Evolutionary conservation across 2,888 invertebrate genomes (phyloP).

Genomic region (Chrysina gloriosa): DNA sequence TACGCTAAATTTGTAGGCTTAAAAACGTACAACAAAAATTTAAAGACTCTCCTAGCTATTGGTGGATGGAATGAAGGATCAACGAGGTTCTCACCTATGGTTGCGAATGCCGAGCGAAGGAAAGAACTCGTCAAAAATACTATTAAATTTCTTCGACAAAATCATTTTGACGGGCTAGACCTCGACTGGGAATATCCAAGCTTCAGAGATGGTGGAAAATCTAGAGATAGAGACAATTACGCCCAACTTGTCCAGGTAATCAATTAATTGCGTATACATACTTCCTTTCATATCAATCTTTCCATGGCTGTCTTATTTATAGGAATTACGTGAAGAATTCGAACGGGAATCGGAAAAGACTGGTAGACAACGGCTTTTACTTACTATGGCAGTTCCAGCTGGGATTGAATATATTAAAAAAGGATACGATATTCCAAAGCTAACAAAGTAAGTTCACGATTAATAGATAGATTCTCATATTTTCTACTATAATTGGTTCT

Average conservation of each 20-base stretch:
- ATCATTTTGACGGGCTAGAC: slow-evolving; percentile 93
- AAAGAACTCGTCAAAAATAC: slow-evolving; percentile 86
- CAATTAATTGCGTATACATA: background rate
- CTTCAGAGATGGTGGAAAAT: slow-evolving; percentile 82
- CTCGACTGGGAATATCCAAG: slow-evolving; percentile 93
- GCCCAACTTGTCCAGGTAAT: slow-evolving; percentile 83
- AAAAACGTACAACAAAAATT: slow-evolving; percentile 91
- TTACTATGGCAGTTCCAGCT: slow-evolving; percentile 95
- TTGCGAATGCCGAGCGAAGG: slow-evolving; percentile 80
- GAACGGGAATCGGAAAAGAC: slow-evolving; percentile 87
- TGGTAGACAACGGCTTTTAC: slow-evolving; percentile 79
- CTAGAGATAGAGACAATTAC: slow-evolving; percentile 88
- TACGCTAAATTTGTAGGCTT: slow-evolving; percentile 94
- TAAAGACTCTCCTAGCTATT: slow-evolving; percentile 91
- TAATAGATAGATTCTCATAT: background rate
- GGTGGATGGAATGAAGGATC: slow-evolving; percentile 97
- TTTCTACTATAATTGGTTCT: too few relatives aligned
- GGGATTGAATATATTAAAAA: slow-evolving; percentile 93
- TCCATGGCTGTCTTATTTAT: slow-evolving; percentile 45
- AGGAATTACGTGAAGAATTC: slow-evolving; percentile 90
- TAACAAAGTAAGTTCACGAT: slow-evolving; percentile 75
- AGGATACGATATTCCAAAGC: slow-evolving; percentile 89
- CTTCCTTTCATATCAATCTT: background rate
- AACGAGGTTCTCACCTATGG: slow-evolving; percentile 87
- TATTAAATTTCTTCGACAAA: slow-evolving; percentile 87